A percentile compares a stretch with the other conserved stretches of the same genome.
These are phyloP conservation scores for Aphelenchoides fujianensis DNA, from an alignment of 1,140 invertebrate species.

Conservation along the genomic window DNA sequence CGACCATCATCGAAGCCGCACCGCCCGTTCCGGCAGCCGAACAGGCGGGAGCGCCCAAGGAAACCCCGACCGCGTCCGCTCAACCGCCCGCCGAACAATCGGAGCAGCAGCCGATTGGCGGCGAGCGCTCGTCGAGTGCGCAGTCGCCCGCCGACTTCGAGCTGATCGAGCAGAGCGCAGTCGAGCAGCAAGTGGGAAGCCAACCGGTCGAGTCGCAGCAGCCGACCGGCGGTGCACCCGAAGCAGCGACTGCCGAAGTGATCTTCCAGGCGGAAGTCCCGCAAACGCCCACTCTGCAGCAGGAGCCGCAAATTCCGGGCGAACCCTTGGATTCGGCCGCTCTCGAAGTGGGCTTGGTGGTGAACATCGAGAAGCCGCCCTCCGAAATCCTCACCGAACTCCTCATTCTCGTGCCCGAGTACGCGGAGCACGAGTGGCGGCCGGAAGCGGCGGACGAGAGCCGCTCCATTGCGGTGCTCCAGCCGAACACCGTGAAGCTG, in stretches of 20 bases:
- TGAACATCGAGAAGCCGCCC: background rate
- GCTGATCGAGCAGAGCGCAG: background rate
- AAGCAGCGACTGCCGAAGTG: background rate
- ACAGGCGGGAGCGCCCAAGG: background rate
- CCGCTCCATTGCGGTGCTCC: background rate
- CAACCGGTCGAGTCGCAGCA: background rate
- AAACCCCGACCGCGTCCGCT: no score
- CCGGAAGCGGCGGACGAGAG: background rate
- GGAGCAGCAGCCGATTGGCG: constrained; percentile 1
- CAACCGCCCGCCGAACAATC: background rate
- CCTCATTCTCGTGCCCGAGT: background rate
- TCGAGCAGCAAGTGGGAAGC: background rate
- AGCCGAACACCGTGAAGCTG: background rate
- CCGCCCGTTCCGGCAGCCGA: background rate
- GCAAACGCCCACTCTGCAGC: background rate
- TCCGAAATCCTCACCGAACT: background rate
- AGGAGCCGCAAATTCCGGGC: background rate
- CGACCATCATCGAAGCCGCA: background rate
- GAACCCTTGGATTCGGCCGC: background rate
- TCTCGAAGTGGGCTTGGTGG: background rate
- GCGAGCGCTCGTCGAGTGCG: background rate
- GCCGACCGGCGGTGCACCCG: no score
- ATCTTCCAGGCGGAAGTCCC: background rate
- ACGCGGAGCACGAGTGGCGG: background rate
- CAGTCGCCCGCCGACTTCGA: background rate